Base-by-base conservation (phyloP, 1,140 invertebrate genomes). In the Drosophila pruinosa region DNA sequence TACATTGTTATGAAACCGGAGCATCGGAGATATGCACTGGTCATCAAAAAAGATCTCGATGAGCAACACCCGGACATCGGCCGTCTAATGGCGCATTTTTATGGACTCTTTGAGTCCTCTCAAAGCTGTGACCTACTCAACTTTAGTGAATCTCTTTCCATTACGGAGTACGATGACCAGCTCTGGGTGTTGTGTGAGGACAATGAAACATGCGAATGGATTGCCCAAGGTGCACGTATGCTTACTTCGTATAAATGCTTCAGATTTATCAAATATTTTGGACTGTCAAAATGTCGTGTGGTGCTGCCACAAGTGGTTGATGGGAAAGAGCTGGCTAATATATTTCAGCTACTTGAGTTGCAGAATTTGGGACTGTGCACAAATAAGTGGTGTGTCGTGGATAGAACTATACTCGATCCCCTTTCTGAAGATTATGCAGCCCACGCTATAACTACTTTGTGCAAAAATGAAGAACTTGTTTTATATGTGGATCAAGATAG, bases 121-220 rank as follows among this genome's bases (percentile, higher is more conserved):
- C 12, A 45, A 14, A 47, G n/a, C 6, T 10, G 45, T 22, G 2
- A 1, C 4, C 15, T n/a, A 0, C 15, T 77, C 6, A 48, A 59
- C 6, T 77, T 77, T 3, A 75, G 53, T 10, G 67, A 76, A 3
- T 43, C 21, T 4, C 41, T 48, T 0, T 39, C 75, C 0, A 65
- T 71, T 15, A 22, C 67, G 0, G 24, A 15, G 1, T 59, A 71
- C 2, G 24, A 28, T 7, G 38, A 24, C 0, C 62, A 61, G 12
- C 14, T 77, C 1, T 34, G 75, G 1, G 26, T 77, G 0, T 19
- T 70, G 0, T 72, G 75, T 41, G 75, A 77, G 10, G 75, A 78
- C 10, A 12, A 14, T 1, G 31, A 61, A 5, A 78, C 75, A 3
- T 59, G 28, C n/a, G 41, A 78, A 1, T 78, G 75, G 74, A 76